These are phyloP conservation scores for Heliopora coerulea DNA, from an alignment of 92 coral and sea anemone species.

Conservation along the genomic window DNA sequence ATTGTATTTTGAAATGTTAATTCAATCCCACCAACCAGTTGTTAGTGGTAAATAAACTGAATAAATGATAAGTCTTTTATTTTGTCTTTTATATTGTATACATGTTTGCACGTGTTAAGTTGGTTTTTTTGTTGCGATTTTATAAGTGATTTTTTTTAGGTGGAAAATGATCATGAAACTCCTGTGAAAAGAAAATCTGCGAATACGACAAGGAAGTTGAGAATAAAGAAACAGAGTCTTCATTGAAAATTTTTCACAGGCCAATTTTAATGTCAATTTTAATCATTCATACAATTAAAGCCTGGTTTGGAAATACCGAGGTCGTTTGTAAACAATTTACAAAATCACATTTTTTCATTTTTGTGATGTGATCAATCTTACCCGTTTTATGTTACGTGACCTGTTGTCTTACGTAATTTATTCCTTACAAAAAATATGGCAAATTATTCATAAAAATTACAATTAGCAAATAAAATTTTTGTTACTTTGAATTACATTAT, in stretches of 20 bases:
- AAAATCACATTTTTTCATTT: neutral
- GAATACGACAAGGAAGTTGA: slow-evolving; percentile 3
- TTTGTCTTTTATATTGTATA: too few species aligned
- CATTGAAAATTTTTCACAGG: slow-evolving; percentile 8
- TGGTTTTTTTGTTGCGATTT: too few species aligned
- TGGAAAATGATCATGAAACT: slow-evolving; percentile 4
- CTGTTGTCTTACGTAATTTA: slow-evolving; percentile 1
- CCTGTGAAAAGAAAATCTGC: slow-evolving; percentile 16
- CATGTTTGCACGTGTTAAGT: too few species aligned
- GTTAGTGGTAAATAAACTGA: too few species aligned
- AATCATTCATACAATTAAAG: slow-evolving; percentile 1
- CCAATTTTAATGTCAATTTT: neutral
- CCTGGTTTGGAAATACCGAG: neutral
- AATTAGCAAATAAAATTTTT: neutral
- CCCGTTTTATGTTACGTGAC: neutral
- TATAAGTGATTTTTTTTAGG: too few species aligned
- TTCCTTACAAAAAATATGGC: neutral
- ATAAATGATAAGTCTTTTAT: too few species aligned
- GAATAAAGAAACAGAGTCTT: slow-evolving; percentile 23
- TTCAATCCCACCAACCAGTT: too few species aligned
- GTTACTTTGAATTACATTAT: neutral
- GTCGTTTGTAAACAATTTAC: neutral
- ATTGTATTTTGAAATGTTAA: too few species aligned
- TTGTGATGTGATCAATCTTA: too few species aligned
- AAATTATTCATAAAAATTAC: neutral